Conservation (phyloP, 2,113 vertebrate species). For the Sinocyclocheilus rhinocerous region DNA sequence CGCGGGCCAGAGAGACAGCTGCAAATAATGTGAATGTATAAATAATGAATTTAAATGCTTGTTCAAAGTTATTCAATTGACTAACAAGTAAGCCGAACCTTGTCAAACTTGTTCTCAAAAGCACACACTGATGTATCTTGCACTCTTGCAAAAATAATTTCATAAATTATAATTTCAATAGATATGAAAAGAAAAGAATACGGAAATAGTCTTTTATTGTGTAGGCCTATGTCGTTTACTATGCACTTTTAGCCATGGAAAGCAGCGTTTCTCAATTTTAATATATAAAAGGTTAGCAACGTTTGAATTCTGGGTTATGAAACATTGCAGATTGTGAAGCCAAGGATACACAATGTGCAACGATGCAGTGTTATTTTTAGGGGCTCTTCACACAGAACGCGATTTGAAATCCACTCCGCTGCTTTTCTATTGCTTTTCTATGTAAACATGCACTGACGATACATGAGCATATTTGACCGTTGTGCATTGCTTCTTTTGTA, state of each 20-base stretch:
- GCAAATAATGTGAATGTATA: conserved; percentile 3
- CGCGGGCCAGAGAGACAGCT: background rate
- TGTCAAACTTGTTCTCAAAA: background rate
- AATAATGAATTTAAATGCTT: background rate
- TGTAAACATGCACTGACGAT: background rate
- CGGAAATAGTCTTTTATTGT: background rate
- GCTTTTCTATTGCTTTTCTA: background rate
- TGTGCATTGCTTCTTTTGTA: no score
- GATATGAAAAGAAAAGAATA: background rate
- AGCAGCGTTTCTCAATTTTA: no score
- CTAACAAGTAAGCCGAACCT: background rate
- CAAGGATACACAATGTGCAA: background rate
- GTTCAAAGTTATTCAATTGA: background rate
- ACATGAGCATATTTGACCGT: background rate
- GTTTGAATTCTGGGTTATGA: background rate
- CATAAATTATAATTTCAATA: background rate
- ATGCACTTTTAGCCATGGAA: background rate
- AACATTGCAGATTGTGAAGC: background rate
- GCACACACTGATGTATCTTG: background rate
- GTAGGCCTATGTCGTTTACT: background rate
- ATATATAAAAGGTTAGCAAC: background rate
- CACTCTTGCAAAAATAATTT: background rate
- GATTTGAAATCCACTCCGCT: background rate
- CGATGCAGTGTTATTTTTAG: background rate
- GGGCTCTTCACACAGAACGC: background rate